Base-by-base conservation (phyloP, 2,888 invertebrate genomes). In the Cheilosia impressa region DNA sequence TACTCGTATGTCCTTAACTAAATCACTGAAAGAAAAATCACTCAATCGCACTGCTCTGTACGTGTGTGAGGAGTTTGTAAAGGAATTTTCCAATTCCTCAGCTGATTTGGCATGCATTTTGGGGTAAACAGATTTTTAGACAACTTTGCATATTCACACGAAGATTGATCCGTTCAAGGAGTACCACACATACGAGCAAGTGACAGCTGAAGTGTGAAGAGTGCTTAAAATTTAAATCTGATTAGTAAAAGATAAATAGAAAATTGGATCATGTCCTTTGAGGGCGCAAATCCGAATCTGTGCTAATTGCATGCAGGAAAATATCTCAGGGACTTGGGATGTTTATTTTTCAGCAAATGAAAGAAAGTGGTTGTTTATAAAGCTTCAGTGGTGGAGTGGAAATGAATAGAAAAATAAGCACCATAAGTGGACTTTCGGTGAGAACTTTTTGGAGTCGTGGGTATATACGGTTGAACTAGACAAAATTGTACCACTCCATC, bases 11-110 rank as follows among this genome's bases (percentile, higher is more conserved):
- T 69, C 69, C 68, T 62, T 63, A 73, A 79, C 68, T 69, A 75
- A 84, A 84, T 84, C 79, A 84, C 63, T 73, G 43, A 68, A 58
- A 41, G 58, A 58, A 79, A 72, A 75, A 75, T 75, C 80, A 65
- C 75, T 84, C 79, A 84, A 84, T 84, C 60, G 27, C 65, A 71
- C 43, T 53, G 41, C 63, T 55, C n/a, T 31, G 34, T 7, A 9
- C 17, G 17, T 27, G 9, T 9, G 31, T 31, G 31, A 9, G 2
- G 31, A 31, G 31, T 41, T 69, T 63, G 47, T 38, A 38, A 81
- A 81, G 10, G 68, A 76, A 69, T 76, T 60, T 2, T 7, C 9
- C 5, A 52, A 24, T 24, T 13, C 52, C 27, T 24, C 10, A 22
- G 2, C 27, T 43, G 62, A 41, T 75, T 52, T 47, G n/a, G 15